phyloP scores from a whole-genome alignment of 2,797 vertebrate species.

The Ceyx erithaca region DNA sequence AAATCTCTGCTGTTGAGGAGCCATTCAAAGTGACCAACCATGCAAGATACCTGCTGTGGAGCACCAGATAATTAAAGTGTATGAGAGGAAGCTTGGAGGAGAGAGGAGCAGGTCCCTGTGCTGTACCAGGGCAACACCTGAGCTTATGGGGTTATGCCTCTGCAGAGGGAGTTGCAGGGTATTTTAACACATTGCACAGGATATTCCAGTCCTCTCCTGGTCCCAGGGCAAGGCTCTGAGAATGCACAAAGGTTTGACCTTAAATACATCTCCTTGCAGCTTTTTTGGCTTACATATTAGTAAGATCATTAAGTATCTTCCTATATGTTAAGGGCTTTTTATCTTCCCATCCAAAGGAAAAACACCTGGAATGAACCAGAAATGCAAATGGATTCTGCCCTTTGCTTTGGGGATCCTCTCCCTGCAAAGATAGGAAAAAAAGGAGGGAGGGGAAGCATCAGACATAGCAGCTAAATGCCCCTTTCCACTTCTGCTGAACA shows the following conservation, averaged over 20 bases:
- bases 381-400: not conserved
- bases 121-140: not conserved
- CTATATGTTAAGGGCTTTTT: not conserved
- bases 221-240: not conserved
- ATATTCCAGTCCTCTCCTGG: not conserved
- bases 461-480: not conserved
- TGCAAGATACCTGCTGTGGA: conserved; percentile 77
- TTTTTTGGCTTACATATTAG: not conserved
- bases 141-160: not conserved
- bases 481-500: not conserved
- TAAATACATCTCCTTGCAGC: not conserved
- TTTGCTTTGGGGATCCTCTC: not conserved
- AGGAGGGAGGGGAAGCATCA: not conserved
- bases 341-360: not conserved
- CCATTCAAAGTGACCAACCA: conserved; percentile 77
- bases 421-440: not conserved
- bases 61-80: conserved; percentile 69
- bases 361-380: not conserved
- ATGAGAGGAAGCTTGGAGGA: not conserved
- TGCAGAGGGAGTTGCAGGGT: not conserved
- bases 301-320: not conserved
- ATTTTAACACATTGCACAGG: not conserved
- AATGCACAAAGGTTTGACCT: not conserved
- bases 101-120: not conserved
- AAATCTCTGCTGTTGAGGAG: conserved; percentile 77